These are phyloP conservation scores for Enhydra lutris DNA, from an alignment of 2,113 vertebrate genomes.

Conservation along the genomic window DNA sequence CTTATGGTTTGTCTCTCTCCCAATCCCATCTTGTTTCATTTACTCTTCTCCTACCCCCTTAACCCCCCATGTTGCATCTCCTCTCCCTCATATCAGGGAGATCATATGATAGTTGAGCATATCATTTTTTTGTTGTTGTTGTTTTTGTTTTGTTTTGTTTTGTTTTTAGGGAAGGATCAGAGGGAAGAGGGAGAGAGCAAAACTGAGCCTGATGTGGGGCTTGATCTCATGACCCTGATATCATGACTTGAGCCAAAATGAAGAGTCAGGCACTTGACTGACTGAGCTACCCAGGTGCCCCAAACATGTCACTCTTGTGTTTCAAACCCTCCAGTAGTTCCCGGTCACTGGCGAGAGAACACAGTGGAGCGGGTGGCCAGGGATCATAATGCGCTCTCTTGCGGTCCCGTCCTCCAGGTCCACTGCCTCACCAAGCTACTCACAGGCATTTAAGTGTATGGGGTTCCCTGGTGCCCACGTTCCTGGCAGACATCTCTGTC, in stretches of 20 bases:
- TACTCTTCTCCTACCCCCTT: too few species aligned
- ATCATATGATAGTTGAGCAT: too few species aligned
- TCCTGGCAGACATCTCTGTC: not conserved
- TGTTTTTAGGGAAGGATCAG: not conserved
- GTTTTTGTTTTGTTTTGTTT: too few species aligned
- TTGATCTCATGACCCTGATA: not conserved
- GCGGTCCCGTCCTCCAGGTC: not conserved
- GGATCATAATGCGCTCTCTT: fast-evolving
- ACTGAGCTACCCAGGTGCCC: not conserved
- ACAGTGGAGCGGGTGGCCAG: fast-evolving
- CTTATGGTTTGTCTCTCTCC: too few species aligned
- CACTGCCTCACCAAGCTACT: fast-evolving
- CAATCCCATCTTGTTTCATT: too few species aligned
- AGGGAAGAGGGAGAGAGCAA: not conserved
- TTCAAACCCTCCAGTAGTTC: not conserved
- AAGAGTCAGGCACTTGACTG: not conserved
- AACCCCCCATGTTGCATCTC: too few species aligned
- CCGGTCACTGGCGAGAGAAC: not conserved
- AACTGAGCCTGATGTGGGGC: not conserved
- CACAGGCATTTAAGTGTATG: not conserved
- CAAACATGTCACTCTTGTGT: not conserved
- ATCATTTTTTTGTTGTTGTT: too few species aligned
- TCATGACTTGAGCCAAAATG: not conserved
- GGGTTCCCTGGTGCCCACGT: fast-evolving
- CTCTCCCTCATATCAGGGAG: too few species aligned